phyloP scores from a whole-genome alignment of 2,888 invertebrate genomes.

The Heteromurus nitidus region DNA sequence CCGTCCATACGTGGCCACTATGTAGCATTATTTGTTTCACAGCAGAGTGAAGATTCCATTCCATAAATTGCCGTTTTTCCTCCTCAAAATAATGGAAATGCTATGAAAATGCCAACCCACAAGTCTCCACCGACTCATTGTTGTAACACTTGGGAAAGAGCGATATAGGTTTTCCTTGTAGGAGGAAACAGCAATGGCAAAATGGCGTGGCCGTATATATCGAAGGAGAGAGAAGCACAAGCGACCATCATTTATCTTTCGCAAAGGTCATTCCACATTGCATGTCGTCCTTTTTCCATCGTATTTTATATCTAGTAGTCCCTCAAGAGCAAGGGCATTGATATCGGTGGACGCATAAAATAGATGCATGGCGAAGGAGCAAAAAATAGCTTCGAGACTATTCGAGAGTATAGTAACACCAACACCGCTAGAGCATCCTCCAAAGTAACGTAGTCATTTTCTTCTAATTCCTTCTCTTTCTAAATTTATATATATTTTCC shows the following conservation, averaged over 20 bases:
- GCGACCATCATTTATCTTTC: constrained; percentile 51
- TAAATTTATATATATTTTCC: neutral
- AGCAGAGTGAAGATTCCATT: constrained; percentile 13
- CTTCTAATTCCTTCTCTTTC: constrained; percentile 2
- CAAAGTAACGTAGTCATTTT: neutral
- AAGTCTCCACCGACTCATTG: constrained; percentile 53
- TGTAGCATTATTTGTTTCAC: constrained; percentile 15
- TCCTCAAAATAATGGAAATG: constrained; percentile 21
- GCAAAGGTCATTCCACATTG: constrained; percentile 55
- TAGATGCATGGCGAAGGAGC: constrained; percentile 19
- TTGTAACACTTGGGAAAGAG: constrained; percentile 15
- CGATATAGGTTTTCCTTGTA: neutral
- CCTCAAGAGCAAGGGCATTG: constrained; percentile 45
- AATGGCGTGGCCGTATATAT: neutral
- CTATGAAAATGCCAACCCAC: constrained; percentile 58
- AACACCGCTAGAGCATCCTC: neutral
- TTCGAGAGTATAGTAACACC: neutral
- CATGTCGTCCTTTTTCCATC: constrained; percentile 13
- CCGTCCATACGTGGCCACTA: neutral
- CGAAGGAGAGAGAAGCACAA: constrained; percentile 2
- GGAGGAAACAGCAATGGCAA: constrained; percentile 9
- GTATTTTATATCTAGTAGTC: constrained; percentile 28
- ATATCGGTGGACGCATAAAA: constrained; percentile 30
- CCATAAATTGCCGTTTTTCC: constrained; percentile 12
- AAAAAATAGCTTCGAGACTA: neutral